Conservation (phyloP, 2,113 vertebrate species). For the Poecilia latipinna region DNA sequence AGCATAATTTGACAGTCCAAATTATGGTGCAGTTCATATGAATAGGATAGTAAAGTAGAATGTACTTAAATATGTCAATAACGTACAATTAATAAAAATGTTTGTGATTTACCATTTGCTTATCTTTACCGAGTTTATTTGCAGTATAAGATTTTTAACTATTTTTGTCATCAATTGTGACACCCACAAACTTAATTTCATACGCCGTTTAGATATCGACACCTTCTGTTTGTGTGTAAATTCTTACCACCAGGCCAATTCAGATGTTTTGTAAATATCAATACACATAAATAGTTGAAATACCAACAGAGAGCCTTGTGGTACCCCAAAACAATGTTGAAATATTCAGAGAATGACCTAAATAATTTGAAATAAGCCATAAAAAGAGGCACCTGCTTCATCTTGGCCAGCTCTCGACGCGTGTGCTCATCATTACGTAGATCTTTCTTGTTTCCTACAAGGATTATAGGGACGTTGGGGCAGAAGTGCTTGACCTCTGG, state of each 20-base stretch:
- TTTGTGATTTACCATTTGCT: neutral
- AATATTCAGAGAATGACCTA: neutral
- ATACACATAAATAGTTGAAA: too few species aligned
- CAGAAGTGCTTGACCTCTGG: slow-evolving; percentile 99
- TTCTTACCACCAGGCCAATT: neutral
- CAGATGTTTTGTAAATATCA: neutral
- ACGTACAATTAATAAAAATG: too few species aligned
- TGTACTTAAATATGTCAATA: too few species aligned
- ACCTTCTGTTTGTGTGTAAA: too few species aligned
- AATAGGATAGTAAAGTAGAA: too few species aligned
- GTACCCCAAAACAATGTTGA: neutral
- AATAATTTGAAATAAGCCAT: neutral
- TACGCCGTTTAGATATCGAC: too few species aligned
- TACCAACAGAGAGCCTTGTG: too few species aligned
- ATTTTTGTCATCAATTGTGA: too few species aligned
- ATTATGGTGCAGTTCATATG: too few species aligned
- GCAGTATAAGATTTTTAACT: neutral
- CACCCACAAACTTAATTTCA: too few species aligned
- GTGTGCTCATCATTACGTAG: slow-evolving; percentile 98
- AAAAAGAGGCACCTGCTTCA: slow-evolving; percentile 89
- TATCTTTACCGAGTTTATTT: neutral
- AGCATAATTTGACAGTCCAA: too few species aligned
- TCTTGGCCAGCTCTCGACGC: slow-evolving; percentile 96
- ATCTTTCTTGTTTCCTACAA: slow-evolving; percentile 99
- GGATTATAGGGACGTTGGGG: slow-evolving; percentile 98